phyloP scores from a whole-genome alignment of 1,140 invertebrate species.

The Dreissena polymorpha region DNA sequence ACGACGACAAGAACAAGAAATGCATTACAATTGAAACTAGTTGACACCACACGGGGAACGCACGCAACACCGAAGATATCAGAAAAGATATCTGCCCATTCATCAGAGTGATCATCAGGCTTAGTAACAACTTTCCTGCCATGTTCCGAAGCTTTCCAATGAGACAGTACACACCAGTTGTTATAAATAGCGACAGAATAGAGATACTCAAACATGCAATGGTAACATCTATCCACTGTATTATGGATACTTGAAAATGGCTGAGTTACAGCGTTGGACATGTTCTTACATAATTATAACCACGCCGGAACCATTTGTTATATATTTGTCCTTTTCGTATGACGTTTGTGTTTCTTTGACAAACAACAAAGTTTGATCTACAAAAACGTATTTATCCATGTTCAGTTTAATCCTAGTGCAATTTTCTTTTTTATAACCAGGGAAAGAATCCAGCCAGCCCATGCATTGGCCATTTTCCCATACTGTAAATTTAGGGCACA shows the following conservation, averaged over 20 bases:
- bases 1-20: constrained; percentile 81
- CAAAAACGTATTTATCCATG: constrained; percentile 33
- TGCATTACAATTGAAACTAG: constrained; percentile 80
- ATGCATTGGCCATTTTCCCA: constrained; percentile 37
- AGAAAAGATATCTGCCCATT: constrained; percentile 79
- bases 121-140: constrained; percentile 81
- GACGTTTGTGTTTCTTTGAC: constrained; percentile 12
- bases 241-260: constrained; percentile 42
- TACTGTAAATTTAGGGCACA: constrained; percentile 26
- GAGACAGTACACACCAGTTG: constrained; percentile 75
- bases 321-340: constrained; percentile 13
- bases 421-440: constrained; percentile 33
- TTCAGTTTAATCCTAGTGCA: constrained; percentile 6
- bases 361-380: constrained; percentile 30
- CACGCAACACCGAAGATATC: constrained; percentile 63
- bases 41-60: constrained; percentile 42
- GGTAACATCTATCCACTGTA: constrained; percentile 51
- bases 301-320: not conserved
- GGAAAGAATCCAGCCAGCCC: constrained; percentile 17
- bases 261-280: constrained; percentile 20
- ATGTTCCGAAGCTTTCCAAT: constrained; percentile 80
- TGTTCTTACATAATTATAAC: constrained; percentile 34
- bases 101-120: constrained; percentile 78
- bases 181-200: constrained; percentile 56
- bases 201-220: constrained; percentile 60